Conservation (phyloP, 2,113 vertebrate genomes). For the Thamnophis sirtalis region DNA sequence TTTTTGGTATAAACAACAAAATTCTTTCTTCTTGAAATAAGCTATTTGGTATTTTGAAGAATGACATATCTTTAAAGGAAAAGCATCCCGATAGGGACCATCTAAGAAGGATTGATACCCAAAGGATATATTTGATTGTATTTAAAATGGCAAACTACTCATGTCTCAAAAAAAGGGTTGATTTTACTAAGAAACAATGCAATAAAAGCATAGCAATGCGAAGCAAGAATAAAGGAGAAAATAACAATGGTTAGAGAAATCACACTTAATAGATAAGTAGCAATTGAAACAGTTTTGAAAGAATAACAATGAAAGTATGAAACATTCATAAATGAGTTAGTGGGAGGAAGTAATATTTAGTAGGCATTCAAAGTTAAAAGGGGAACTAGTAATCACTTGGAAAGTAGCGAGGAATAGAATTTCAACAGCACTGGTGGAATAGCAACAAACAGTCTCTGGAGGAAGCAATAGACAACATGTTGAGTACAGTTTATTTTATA, state of each 20-base stretch:
- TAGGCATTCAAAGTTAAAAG: not conserved
- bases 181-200: not conserved
- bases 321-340: not conserved
- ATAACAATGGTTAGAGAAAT: not conserved
- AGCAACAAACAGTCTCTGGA: not conserved
- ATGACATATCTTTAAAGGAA: not conserved
- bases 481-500: not conserved
- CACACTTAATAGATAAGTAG: not conserved
- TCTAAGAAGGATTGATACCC: not conserved
- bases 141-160: not conserved
- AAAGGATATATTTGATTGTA: not conserved
- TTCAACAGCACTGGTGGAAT: not conserved
- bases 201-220: not conserved
- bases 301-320: not conserved
- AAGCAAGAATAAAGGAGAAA: not conserved
- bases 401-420: not conserved
- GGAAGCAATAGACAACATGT: not conserved
- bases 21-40: not conserved
- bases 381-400: not conserved
- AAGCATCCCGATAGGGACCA: not conserved
- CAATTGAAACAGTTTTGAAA: not conserved
- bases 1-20: not conserved
- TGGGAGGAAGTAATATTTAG: not conserved
- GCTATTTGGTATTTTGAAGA: not conserved
- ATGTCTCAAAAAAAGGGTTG: not conserved